These are phyloP conservation scores for Alca torda DNA, from an alignment of 2,797 vertebrate species.

Conservation along the genomic window DNA sequence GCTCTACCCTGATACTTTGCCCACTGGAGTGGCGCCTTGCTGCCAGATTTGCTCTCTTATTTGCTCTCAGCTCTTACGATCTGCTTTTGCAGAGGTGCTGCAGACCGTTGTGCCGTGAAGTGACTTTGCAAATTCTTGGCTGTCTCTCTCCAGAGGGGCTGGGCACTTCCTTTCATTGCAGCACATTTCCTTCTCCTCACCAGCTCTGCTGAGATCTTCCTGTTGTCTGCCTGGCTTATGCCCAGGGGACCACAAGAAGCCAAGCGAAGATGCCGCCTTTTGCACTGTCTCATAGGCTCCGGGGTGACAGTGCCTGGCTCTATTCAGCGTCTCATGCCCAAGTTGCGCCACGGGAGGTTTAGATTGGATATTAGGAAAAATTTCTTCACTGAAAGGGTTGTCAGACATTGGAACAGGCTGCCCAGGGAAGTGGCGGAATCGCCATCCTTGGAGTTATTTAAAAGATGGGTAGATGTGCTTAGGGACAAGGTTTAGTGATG, in stretches of 20 bases:
- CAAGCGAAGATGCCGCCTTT: neutral
- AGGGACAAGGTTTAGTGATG: neutral
- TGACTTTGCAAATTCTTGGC: neutral
- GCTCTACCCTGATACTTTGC: neutral
- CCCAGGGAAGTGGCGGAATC: neutral
- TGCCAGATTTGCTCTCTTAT: neutral
- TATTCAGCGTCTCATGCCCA: neutral
- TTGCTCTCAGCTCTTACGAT: neutral
- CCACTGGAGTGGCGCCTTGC: neutral
- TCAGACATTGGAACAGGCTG: neutral
- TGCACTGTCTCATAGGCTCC: too few relatives aligned
- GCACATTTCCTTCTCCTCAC: neutral
- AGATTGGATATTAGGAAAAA: neutral
- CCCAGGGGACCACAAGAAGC: neutral
- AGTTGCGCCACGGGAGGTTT: neutral
- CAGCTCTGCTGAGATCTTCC: neutral
- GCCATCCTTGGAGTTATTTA: neutral
- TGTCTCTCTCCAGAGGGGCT: neutral
- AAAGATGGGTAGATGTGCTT: neutral
- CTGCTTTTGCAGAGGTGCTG: neutral
- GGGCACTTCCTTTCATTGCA: accelerated
- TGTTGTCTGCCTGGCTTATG: neutral
- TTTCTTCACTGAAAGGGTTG: neutral
- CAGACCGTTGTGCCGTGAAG: neutral
- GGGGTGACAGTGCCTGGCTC: neutral